Conservation (phyloP, 2,888 invertebrate genomes). For the Acrobasis suavella region DNA sequence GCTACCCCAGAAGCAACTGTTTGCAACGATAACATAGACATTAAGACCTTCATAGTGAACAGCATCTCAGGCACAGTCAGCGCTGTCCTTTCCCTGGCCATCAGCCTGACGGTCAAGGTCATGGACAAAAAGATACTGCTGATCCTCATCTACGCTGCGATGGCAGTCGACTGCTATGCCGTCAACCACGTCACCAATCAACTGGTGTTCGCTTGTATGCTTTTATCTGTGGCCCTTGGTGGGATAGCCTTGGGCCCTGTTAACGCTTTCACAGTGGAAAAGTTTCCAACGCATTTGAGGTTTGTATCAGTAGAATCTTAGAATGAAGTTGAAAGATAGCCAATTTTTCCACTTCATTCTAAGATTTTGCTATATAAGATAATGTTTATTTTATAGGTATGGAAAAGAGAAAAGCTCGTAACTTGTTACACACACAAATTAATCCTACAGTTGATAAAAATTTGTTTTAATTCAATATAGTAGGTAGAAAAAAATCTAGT, state of each 20-base stretch:
- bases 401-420: no score
- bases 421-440: no score
- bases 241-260: slow-evolving; percentile 67
- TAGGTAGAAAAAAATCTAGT: no score
- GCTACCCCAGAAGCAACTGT: slow-evolving; percentile 36
- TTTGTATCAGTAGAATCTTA: slow-evolving; percentile 42
- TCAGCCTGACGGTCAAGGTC: slow-evolving; percentile 60
- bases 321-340: no score
- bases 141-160: slow-evolving; percentile 48
- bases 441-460: no score
- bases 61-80: slow-evolving; percentile 57
- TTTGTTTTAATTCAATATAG: no score
- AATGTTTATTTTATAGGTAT: no score
- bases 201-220: slow-evolving; percentile 61
- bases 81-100: slow-evolving; percentile 53
- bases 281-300: slow-evolving; percentile 75
- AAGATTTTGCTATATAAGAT: no score
- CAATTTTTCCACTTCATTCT: no score
- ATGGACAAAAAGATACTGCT: slow-evolving; percentile 69
- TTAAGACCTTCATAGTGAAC: slow-evolving; percentile 60
- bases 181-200: slow-evolving; percentile 66
- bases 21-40: slow-evolving; percentile 64
- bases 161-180: slow-evolving; percentile 58
- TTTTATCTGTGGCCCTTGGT: slow-evolving; percentile 61
- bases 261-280: slow-evolving; percentile 70